Base-by-base conservation (phyloP, 2,888 invertebrate genomes). In the Gari tellinella region DNA sequence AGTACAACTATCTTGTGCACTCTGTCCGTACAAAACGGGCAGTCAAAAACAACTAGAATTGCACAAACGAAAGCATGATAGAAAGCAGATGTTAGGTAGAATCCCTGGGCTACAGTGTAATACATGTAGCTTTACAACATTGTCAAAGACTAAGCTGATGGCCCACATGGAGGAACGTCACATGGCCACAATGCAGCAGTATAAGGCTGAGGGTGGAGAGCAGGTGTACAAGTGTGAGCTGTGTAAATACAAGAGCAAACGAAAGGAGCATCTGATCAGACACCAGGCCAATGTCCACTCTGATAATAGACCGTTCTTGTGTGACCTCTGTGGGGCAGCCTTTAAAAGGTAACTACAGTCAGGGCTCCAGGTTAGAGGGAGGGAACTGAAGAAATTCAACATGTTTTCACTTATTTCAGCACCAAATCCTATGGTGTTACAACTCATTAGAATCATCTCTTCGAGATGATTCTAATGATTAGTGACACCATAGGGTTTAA, bases 271-370 rank as follows among this genome's bases (percentile, higher is more conserved):
- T 62, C 90, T 86, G 58, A 74, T 88, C 5, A 80, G 93, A 1
- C 93, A 93, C 69, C 83, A 89, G 3, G 92, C 92, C 48, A 93
- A 93, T 74, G 93, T 93, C 8, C 94, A 94, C 79, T 82, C 84
- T 17, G 91, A 93, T 69, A 88, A 90, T 40, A 86, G 93, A n/a
- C 93, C 93, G 0, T 93, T 92, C 68, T 91, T 93, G 37, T 94
- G 94, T 89, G 93, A 93, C 57, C 78, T 92, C 0, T 94, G 94
- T 84, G 93, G 93, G 3, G 93, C 93, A 79, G 92, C 92, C 8
- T 94, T 94, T 80, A 94, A 94, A 79, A 90, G 73, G 73, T 68
- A 41, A 31, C 25, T 2, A 23, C 31, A 31, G n/a, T n/a, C n/a
- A n/a, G n/a, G n/a, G n/a, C n/a, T n/a, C n/a, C n/a, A n/a, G n/a